These are phyloP conservation scores for Venturia canescens DNA, from an alignment of 1,140 invertebrate species.

Conservation along the genomic window DNA sequence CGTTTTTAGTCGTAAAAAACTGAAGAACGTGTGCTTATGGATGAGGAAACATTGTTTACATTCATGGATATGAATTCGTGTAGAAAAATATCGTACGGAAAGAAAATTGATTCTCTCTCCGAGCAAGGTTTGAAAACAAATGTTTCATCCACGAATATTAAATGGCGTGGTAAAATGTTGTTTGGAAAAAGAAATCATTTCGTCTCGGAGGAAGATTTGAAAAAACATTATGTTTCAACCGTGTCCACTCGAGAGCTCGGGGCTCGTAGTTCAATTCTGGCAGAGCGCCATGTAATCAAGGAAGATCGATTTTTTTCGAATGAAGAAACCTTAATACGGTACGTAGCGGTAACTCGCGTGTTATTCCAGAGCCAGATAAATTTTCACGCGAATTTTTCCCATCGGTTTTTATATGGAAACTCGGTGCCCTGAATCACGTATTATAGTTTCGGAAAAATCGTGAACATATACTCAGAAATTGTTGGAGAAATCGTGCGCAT, in stretches of 20 bases:
- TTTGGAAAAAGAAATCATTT: neutral
- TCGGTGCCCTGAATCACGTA: neutral
- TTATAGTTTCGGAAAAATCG: conserved; percentile 19
- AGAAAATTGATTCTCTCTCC: no score
- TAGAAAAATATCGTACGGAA: neutral
- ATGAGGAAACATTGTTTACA: neutral
- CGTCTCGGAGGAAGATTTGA: neutral
- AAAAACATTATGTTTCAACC: neutral
- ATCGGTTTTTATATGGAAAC: neutral
- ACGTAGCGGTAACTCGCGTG: neutral
- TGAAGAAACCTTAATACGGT: neutral
- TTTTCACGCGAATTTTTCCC: conserved; percentile 8
- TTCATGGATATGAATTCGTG: no score
- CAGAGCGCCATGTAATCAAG: neutral
- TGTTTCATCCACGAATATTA: no score
- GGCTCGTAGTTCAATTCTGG: neutral
- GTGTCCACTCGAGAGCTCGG: neutral
- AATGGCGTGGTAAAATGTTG: no score
- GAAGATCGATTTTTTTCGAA: neutral
- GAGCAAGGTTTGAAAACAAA: no score
- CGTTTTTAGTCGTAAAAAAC: no score
- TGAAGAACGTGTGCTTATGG: no score
- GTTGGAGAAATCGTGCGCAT: neutral
- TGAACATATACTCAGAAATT: conserved; percentile 6
- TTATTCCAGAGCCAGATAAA: conserved; percentile 7